phyloP scores from a whole-genome alignment of 2,888 invertebrate species.

The Phyto melanocephala region DNA sequence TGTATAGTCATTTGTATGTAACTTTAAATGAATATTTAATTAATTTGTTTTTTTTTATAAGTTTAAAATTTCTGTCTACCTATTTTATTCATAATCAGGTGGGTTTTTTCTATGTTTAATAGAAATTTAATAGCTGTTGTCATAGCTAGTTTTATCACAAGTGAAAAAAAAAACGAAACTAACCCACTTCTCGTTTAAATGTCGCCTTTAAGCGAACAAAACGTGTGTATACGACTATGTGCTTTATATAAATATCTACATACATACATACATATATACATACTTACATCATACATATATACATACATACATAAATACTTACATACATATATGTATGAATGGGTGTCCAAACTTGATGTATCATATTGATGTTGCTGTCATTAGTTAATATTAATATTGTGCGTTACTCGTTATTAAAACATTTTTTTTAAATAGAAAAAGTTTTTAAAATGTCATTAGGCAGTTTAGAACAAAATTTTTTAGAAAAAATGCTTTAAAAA shows the following conservation, averaged over 20 bases:
- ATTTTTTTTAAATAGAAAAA: too few species aligned
- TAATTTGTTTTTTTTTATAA: neutral
- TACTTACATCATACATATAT: too few species aligned
- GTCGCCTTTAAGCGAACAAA: neutral
- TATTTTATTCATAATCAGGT: neutral
- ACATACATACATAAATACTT: too few species aligned
- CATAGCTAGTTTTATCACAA: neutral
- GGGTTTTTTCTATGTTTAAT: neutral
- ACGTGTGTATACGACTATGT: neutral
- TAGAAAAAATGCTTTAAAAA: too few species aligned
- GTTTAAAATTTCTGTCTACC: neutral
- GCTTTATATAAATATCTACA: neutral
- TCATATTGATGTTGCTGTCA: too few species aligned
- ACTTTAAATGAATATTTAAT: neutral
- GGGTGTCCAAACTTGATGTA: too few species aligned
- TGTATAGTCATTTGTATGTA: too few species aligned
- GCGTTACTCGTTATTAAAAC: too few species aligned
- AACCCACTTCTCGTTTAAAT: slow-evolving; percentile 34
- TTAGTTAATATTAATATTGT: too few species aligned
- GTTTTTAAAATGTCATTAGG: too few species aligned
- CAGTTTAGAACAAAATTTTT: too few species aligned
- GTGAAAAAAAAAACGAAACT: neutral
- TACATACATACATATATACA: slow-evolving; percentile 3
- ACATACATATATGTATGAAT: neutral
- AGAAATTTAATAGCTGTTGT: neutral